phyloP scores from a whole-genome alignment of 2,888 invertebrate genomes.

The Microctonus aethiopoides region DNA sequence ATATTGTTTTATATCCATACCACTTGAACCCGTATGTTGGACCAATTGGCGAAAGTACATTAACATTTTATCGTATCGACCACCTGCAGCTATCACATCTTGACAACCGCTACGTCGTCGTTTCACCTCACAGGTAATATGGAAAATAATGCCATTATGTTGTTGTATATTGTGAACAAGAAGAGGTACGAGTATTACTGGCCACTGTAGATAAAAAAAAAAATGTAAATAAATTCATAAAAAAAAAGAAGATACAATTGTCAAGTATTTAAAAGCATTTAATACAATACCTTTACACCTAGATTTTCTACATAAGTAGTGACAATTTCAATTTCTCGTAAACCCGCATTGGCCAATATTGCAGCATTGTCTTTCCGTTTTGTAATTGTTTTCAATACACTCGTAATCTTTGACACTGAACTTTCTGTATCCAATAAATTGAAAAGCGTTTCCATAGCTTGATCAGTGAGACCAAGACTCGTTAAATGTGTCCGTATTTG shows the following conservation, averaged over 20 bases:
- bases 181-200: conserved; percentile 72
- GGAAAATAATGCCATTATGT: conserved; percentile 77
- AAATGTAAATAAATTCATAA: too few species aligned
- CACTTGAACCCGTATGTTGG: conserved; percentile 59
- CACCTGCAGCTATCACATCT: conserved; percentile 87
- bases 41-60: conserved; percentile 74
- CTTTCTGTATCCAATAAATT: conserved; percentile 78
- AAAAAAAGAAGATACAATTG: conserved; percentile 7
- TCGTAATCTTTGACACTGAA: conserved; percentile 72
- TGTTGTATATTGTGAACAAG: conserved; percentile 73
- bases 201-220: conserved; percentile 67
- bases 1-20: conserved; percentile 66
- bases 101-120: conserved; percentile 70
- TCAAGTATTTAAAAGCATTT: not conserved
- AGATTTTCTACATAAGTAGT: conserved; percentile 77
- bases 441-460: conserved; percentile 73
- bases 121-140: conserved; percentile 73
- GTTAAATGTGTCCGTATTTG: conserved; percentile 79
- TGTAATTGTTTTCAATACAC: conserved; percentile 74
- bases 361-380: conserved; percentile 75
- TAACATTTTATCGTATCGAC: conserved; percentile 88
- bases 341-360: conserved; percentile 75
- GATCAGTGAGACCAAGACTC: conserved; percentile 76
- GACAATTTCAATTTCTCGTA: conserved; percentile 81
- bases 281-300: conserved; percentile 76